These are phyloP conservation scores for Sitodiplosis mosellana DNA, from an alignment of 1,140 invertebrate species.

Conservation along the genomic window DNA sequence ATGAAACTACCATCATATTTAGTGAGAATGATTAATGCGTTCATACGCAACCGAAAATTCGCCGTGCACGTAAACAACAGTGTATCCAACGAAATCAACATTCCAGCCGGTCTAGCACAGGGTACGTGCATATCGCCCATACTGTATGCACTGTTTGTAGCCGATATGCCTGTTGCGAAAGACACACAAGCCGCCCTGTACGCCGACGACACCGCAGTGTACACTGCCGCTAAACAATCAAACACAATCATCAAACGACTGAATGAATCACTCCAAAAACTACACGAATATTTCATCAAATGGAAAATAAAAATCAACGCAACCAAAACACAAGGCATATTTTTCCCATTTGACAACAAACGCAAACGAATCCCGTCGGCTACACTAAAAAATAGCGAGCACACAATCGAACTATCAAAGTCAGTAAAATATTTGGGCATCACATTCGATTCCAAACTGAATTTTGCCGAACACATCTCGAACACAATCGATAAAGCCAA, in stretches of 20 bases:
- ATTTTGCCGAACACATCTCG: no score
- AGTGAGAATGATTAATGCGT: no score
- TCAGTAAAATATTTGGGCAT: no score
- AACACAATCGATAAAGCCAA: no score
- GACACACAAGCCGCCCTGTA: constrained; percentile 8
- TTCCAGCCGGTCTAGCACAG: constrained; percentile 15
- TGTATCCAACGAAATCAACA: constrained; percentile 5
- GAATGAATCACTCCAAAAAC: not conserved
- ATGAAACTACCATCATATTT: no score
- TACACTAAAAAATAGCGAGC: no score
- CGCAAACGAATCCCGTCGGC: no score
- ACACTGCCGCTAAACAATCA: not conserved
- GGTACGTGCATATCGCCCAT: constrained; percentile 14
- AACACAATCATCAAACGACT: not conserved
- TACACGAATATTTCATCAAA: not conserved
- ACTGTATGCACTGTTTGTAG: constrained; percentile 12
- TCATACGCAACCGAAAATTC: constrained; percentile 8
- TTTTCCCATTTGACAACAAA: not conserved
- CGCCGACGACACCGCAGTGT: constrained; percentile 14
- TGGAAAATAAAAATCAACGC: not conserved
- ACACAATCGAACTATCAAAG: no score
- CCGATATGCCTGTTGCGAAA: constrained; percentile 10
- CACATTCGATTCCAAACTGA: no score
- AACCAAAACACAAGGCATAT: not conserved
- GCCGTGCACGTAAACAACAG: constrained; percentile 6